These are phyloP conservation scores for Thomomys bottae DNA, from an alignment of 2,113 vertebrate genomes.

Conservation along the genomic window DNA sequence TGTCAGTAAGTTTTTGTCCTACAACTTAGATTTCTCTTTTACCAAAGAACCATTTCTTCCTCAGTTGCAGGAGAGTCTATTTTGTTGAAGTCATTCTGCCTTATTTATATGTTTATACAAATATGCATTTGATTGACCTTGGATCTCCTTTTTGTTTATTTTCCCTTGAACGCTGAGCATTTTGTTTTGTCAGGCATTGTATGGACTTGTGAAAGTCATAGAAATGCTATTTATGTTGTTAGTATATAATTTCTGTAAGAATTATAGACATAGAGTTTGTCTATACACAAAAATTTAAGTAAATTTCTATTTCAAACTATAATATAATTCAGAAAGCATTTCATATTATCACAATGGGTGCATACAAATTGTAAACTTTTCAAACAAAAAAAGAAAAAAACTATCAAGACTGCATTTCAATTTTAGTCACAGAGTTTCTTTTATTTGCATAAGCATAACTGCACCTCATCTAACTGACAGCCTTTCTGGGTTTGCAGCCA, in stretches of 20 bases:
- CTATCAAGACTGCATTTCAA: neutral
- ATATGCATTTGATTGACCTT: neutral
- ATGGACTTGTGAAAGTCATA: neutral
- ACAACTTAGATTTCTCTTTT: neutral
- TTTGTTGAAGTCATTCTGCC: neutral
- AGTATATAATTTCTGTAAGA: conserved; percentile 1
- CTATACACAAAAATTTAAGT: neutral
- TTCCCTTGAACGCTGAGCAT: neutral
- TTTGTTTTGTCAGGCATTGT: conserved; percentile 33
- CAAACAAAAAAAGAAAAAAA: conserved; percentile 31
- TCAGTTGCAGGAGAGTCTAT: neutral
- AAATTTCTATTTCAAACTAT: conserved; percentile 18
- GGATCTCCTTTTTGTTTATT: neutral
- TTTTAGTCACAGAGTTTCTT: neutral
- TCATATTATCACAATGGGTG: neutral
- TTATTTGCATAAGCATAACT: conserved; percentile 44
- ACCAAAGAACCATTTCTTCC: neutral
- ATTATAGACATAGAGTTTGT: neutral
- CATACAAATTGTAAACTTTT: neutral
- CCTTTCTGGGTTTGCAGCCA: neutral
- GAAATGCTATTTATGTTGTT: conserved; percentile 12
- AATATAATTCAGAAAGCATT: neutral
- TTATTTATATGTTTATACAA: neutral
- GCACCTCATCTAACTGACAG: neutral
- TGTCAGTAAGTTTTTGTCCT: neutral